Base-by-base conservation (phyloP, 1,140 invertebrate genomes). In the Drosophila gunungcola region DNA sequence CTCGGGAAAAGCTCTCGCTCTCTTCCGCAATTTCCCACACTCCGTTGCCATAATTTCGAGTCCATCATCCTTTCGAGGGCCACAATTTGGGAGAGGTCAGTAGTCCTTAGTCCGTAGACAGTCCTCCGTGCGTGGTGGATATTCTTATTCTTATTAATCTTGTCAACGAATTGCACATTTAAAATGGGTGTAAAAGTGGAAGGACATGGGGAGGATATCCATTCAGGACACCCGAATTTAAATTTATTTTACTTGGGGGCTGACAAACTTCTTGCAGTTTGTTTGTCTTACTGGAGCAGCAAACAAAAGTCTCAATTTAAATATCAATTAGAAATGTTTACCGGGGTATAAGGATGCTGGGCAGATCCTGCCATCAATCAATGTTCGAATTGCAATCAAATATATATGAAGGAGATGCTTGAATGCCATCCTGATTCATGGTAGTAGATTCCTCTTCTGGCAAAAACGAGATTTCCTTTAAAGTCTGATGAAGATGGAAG, bases 141-240 rank as follows among this genome's bases (percentile, higher is more conserved):
- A 57, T 38, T 74, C 60, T 65, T 74, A 57, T 57, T 74, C 60
- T 65, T 74, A 65, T 57, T 74, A 74, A 64, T 64, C 73, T 73
- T 74, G 69, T 75, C 70, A 74, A 75, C 52, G 41, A 74, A 53
- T 51, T 29, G 41, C 72, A 55, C 61, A 55, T 74, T 68, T 36
- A 16, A 12, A 32, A 53, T 36, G 46, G 21, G n/a, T 16, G 38
- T 25, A 49, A n/a, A n/a, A 3, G 58, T 34, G 39, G 16, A 13
- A 1, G 48, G 12, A 41, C 13, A 16, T 12, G 16, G 32, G 36
- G n/a, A n/a, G 3, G 13, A 11, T 41, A 52, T 56, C 38, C 51
- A 32, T 16, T 34, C 34, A 38, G 32, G 38, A 45, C 21, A 34
- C 38, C 34, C 38, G 29, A 75, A 65, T 65, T 65, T 74, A 58